Percentiles rank a stretch among this genome's conserved stretches.
phyloP scores from a whole-genome alignment of 1,140 invertebrate species.

The Aleiodes sp. region DNA sequence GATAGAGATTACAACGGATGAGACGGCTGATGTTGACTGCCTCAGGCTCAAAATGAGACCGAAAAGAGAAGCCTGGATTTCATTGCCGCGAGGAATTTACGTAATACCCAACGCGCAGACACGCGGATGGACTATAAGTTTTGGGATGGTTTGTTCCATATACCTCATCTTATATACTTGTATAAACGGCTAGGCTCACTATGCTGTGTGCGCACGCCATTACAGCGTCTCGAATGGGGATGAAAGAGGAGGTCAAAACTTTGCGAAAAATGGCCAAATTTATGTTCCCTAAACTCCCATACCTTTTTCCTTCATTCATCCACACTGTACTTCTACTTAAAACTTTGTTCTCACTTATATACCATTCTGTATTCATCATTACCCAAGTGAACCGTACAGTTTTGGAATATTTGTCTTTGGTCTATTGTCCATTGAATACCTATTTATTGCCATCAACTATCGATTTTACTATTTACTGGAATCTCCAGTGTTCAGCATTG shows the following conservation, averaged over 20 bases:
- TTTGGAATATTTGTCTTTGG: background rate
- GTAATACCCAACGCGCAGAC: slow-evolving; percentile 33
- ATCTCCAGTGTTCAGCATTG: no score
- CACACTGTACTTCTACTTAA: background rate
- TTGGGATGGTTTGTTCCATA: slow-evolving; percentile 32
- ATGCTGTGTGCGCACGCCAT: slow-evolving; percentile 42
- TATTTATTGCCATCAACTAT: no score
- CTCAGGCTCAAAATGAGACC: slow-evolving; percentile 22
- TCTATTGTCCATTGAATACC: no score
- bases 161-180: slow-evolving; percentile 32
- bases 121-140: slow-evolving; percentile 18
- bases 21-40: slow-evolving; percentile 33
- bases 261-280: slow-evolving; percentile 41
- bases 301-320: background rate
- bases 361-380: background rate
- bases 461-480: no score
- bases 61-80: slow-evolving; percentile 34
- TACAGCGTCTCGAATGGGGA: slow-evolving; percentile 41
- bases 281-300: slow-evolving; percentile 30
- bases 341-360: background rate
- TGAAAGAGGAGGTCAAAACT: slow-evolving; percentile 42
- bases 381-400: no score
- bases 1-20: slow-evolving; percentile 35
- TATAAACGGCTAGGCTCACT: slow-evolving; percentile 39
- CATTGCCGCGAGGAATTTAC: slow-evolving; percentile 36